Evolutionary conservation across 2,113 vertebrate species (phyloP).

Genomic region (Camelus bactrianus): DNA sequence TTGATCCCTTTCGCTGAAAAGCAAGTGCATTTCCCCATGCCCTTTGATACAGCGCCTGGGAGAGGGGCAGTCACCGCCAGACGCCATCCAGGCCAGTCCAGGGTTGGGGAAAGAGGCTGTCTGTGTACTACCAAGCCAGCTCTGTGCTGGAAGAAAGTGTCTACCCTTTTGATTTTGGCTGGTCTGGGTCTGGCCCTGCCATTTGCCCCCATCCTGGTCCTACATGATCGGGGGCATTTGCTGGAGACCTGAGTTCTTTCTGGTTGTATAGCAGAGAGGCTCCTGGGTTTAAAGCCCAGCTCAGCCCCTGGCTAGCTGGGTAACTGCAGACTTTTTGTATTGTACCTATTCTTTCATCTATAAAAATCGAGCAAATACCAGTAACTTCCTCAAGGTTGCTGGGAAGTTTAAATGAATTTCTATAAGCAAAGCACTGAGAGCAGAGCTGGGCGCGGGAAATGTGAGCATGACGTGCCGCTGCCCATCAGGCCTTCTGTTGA

Average conservation of each 20-base stretch:
- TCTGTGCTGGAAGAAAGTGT: neutral
- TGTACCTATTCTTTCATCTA: neutral
- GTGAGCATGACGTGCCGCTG: too few relatives aligned
- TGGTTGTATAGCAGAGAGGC: neutral
- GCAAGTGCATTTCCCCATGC: neutral
- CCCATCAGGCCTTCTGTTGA: too few relatives aligned
- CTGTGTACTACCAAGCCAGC: neutral
- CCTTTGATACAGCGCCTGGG: slow-evolving; percentile 42
- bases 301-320: neutral
- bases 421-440: neutral
- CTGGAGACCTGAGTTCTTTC: neutral
- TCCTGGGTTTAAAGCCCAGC: neutral
- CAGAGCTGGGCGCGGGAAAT: neutral
- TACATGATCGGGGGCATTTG: neutral
- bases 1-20: slow-evolving; percentile 39
- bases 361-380: neutral
- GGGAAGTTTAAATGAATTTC: neutral
- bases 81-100: neutral
- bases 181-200: neutral
- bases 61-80: neutral
- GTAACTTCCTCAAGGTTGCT: neutral
- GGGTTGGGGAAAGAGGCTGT: neutral
- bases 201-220: neutral
- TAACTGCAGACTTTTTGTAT: neutral
- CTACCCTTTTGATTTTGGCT: neutral